Percentiles rank a stretch among this genome's conserved stretches.
Conservation (phyloP, 2,888 invertebrate genomes). For the Pherbina coryleti region DNA sequence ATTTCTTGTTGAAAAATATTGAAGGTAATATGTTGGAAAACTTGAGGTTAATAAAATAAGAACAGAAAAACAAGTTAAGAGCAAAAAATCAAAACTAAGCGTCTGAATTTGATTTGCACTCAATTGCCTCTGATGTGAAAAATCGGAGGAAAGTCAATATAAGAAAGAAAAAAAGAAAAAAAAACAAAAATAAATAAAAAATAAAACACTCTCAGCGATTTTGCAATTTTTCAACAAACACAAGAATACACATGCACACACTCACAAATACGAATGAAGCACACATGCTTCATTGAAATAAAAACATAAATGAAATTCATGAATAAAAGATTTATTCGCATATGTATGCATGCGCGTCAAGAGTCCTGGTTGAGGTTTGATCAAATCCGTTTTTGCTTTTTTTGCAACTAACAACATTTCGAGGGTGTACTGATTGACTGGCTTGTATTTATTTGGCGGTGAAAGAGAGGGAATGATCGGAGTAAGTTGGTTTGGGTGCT, state of each 20-base stretch:
- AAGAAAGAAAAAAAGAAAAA: neutral
- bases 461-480: too few relatives aligned
- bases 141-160: neutral
- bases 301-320: constrained; percentile 23
- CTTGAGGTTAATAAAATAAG: neutral
- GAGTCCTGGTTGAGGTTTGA: neutral
- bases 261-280: constrained; percentile 1
- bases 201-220: neutral
- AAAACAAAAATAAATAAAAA: constrained; percentile 9
- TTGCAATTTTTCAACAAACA: neutral
- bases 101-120: constrained; percentile 19
- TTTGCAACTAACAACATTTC: neutral
- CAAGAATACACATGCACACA: neutral
- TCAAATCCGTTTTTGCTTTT: neutral
- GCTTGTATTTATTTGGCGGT: neutral
- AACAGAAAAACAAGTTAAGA: neutral
- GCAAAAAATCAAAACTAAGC: constrained; percentile 11
- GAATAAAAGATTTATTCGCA: constrained; percentile 30
- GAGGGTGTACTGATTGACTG: neutral
- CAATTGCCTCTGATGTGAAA: constrained; percentile 3
- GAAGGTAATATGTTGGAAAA: neutral
- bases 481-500: too few relatives aligned
- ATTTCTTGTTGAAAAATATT: neutral
- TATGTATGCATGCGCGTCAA: neutral
- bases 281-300: neutral